Percentiles rank a stretch among this genome's conserved stretches.
Conservation (phyloP, 1,140 invertebrate species). For the Drosophila tsacasi region DNA sequence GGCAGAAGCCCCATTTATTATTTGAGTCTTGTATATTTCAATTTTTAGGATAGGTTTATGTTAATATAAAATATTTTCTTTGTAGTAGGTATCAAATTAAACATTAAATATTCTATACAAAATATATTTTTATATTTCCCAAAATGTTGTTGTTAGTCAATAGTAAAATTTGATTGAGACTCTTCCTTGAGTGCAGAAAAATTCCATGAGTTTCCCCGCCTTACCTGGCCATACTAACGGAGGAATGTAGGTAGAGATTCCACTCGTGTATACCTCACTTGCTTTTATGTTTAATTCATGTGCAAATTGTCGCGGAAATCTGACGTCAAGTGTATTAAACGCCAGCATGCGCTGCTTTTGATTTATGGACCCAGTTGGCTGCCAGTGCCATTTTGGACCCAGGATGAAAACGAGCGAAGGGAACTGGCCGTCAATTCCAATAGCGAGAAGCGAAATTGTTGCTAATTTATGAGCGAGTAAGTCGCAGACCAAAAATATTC, state of each 20-base stretch:
- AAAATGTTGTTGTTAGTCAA: not conserved
- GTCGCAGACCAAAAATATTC: slow-evolving; percentile 48
- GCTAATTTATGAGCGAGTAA: slow-evolving; percentile 72
- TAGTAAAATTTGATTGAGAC: not conserved
- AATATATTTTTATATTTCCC: not conserved
- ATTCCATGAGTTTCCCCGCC: not conserved
- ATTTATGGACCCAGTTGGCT: slow-evolving; percentile 72
- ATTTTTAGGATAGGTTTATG: no score
- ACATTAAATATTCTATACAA: not conserved
- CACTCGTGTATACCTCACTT: slow-evolving; percentile 55
- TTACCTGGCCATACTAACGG: not conserved
- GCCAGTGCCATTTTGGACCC: slow-evolving; percentile 49
- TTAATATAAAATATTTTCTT: not conserved
- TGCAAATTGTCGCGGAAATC: slow-evolving; percentile 83
- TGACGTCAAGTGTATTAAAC: slow-evolving; percentile 83
- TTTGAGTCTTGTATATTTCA: not conserved
- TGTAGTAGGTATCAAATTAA: not conserved
- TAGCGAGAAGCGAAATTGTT: slow-evolving; percentile 76
- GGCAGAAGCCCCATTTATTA: no score
- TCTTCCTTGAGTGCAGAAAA: not conserved
- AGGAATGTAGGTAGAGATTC: slow-evolving; percentile 21
- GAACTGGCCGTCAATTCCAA: slow-evolving; percentile 71
- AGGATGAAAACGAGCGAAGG: slow-evolving; percentile 20
- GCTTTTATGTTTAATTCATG: slow-evolving; percentile 84
- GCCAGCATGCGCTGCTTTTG: slow-evolving; percentile 72